Base-by-base conservation (phyloP, 2,113 vertebrate genomes). In the Amia ocellicauda region DNA sequence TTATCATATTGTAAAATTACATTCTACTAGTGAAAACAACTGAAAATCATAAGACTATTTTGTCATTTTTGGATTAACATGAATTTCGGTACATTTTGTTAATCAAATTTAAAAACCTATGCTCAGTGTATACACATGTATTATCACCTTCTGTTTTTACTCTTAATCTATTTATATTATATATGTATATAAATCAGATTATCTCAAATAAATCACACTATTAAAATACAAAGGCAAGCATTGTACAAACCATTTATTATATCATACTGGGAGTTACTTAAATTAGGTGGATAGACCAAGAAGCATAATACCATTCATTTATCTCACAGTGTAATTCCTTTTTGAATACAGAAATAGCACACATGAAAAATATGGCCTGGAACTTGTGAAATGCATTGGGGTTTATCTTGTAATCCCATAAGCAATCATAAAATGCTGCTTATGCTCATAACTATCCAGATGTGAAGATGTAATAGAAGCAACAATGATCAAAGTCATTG, bases 401-500 rank as follows among this genome's bases (percentile, higher is more conserved):
- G 28, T 2, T 4, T 55, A 53, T n/a, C 16, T 17, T 56, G 10
- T 71, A 64, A 64, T 63, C 53, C 60, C 7, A 42, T 41, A 69
- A 26, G 29, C 19, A 45, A 27, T 36, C 29, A 41, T 43, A 28
- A 62, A 60, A 24, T n/a, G 36, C 29, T 51, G 59, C 52, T 66
- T 56, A 68, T 36, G 29, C 17, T 58, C 54, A 53, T 55, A 45
- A 45, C 47, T 54, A 51, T 57, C 36, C 56, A 54, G 58, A 63
- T 69, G 69, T 67, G 28, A 47, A 8, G 36, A 36, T 69, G 43
- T 19, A 14, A 36, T 31, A 13, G 13, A 22, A 27, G 28, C 13
- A n/a, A n/a, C 43, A 54, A 68, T 58, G 60, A 69, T 75, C 58
- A 63, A 61, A 66, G 64, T 62, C 68, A 75, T 74, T 69, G 29